phyloP scores from a whole-genome alignment of 2,113 vertebrate genomes.

The Cavia porcellus region DNA sequence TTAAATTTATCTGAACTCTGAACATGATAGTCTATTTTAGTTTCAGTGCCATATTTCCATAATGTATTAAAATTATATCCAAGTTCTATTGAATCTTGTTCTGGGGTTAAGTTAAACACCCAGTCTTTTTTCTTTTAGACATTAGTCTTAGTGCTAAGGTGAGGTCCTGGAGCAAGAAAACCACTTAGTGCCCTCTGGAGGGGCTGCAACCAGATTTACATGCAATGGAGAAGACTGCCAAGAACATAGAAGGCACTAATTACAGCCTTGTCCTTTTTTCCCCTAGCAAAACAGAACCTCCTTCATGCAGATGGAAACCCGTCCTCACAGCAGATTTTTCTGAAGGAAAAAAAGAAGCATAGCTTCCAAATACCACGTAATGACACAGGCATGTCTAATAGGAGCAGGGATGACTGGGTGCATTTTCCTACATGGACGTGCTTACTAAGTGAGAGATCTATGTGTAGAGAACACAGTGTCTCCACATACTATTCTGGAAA shows the following conservation, averaged over 20 bases:
- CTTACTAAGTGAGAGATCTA: not conserved
- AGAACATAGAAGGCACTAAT: conserved; percentile 6
- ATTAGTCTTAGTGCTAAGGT: not conserved
- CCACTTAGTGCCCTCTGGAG: not conserved
- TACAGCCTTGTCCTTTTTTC: conserved; percentile 51
- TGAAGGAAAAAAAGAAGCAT: not conserved
- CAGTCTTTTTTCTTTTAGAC: not conserved
- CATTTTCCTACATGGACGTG: not conserved
- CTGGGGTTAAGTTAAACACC: conserved; percentile 11
- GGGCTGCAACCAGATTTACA: not conserved
- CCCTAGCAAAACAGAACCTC: conserved; percentile 52
- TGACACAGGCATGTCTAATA: not conserved
- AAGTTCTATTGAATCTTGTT: conserved; percentile 44
- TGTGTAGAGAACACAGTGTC: not conserved
- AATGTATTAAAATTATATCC: conserved; percentile 52
- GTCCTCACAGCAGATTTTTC: conserved; percentile 30
- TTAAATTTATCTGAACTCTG: conserved; percentile 66
- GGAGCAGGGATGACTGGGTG: not conserved
- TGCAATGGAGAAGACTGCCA: not conserved
- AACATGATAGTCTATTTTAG: conserved; percentile 51
- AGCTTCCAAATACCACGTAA: not conserved
- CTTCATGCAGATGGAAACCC: not conserved
- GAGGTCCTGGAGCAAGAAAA: not conserved
- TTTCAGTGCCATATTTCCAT: conserved; percentile 30
- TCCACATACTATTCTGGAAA: not conserved